Base-by-base conservation (phyloP, 2,797 vertebrate species). In the Acrossocheilus wenchowensis region DNA sequence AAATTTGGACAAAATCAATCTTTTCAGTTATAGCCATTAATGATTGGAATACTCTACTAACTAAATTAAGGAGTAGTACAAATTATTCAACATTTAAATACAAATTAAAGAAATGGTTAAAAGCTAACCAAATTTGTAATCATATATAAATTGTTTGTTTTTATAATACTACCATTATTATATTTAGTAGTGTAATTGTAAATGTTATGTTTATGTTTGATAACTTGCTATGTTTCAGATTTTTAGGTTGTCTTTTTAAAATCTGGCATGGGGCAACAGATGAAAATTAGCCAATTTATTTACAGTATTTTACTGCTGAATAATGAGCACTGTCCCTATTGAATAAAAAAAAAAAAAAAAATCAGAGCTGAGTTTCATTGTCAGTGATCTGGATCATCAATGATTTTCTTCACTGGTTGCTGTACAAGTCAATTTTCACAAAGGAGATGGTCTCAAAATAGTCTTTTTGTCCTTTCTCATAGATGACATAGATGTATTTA, bases 401-500 rank as follows among this genome's bases (percentile, higher is more conserved):
- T 39, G 12, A 11, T 14, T 57, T 54, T 72, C 36, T 39, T 85
- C 34, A 81, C 4, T 81, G 54, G 43, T 62, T 12, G n/a, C 95
- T 94, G 0, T 95, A 97, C 52, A 98, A 88, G 74, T 97, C 95
- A 89, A 98, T 91, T 91, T 97, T 97, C 79, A 88, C 95, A 2
- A 98, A 90, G 0, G 96, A 96, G 89, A 98, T 90, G 8, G 96
- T 96, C 92, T 98, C 97, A 0, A 84, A 68, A 52, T 88, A 94
- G 1, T 90, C 41, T 14, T 74, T 89, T 43, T 92, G 92, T 19
- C 97, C 97, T 87, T 98, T 98, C 92, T 98, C 97, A 1, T 96
- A 98, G 85, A 98, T 92, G 87, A 97, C 81, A 17, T 92, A 98
- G 73, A 98, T 94, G 87, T 94, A 95, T 64, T 96, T 96, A 62